A percentile compares a stretch with the other conserved stretches of the same genome.
These are phyloP conservation scores for Phenganax stokvisi DNA, from an alignment of 92 coral and sea anemone species.

Conservation along the genomic window DNA sequence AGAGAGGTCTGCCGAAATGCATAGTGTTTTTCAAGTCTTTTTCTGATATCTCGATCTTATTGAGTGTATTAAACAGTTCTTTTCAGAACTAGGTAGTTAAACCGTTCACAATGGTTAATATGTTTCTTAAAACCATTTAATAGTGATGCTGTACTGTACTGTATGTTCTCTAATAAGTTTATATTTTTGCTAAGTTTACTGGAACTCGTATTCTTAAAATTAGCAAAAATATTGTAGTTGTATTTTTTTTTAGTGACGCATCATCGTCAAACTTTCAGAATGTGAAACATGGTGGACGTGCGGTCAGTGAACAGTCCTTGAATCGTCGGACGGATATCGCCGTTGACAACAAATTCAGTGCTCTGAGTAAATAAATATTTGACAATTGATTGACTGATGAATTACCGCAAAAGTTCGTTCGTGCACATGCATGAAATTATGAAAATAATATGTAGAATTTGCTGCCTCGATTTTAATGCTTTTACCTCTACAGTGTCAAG, in stretches of 20 bases:
- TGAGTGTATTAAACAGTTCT: too few relatives aligned
- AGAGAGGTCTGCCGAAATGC: too few relatives aligned
- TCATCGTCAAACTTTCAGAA: conserved; percentile 67
- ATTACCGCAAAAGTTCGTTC: neutral
- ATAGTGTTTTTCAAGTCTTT: too few relatives aligned
- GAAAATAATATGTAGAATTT: neutral
- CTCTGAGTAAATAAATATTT: conserved; percentile 50
- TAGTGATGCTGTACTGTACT: neutral
- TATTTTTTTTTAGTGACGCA: conserved; percentile 57
- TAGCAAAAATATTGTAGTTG: neutral
- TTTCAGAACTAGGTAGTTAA: too few relatives aligned
- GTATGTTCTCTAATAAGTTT: too few relatives aligned
- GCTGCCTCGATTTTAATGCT: neutral
- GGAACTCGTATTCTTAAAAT: neutral
- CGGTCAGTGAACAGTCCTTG: conserved; percentile 62
- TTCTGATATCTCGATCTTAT: too few relatives aligned
- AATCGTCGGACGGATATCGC: conserved; percentile 70
- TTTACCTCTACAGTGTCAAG: neutral
- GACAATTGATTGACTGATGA: neutral
- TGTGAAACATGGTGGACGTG: conserved; percentile 82
- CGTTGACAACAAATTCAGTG: conserved; percentile 89
- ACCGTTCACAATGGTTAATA: too few relatives aligned
- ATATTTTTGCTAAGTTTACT: too few relatives aligned
- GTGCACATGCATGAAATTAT: neutral
- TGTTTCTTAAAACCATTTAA: too few relatives aligned